phyloP scores from a whole-genome alignment of 2,797 vertebrate genomes.

The Tangara arthus region DNA sequence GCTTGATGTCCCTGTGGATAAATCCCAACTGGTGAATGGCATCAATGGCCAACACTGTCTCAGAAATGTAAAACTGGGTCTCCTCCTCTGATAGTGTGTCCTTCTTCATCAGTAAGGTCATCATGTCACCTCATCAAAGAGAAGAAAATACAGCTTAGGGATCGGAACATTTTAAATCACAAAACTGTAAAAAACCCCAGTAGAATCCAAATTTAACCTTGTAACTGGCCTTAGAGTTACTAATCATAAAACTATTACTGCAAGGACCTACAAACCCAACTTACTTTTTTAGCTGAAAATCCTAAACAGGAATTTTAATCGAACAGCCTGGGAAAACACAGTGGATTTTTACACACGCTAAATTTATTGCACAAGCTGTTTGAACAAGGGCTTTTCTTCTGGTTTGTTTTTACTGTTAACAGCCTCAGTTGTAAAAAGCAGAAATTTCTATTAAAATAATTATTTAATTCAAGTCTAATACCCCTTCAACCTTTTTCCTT shows the following conservation, averaged over 20 bases:
- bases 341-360: neutral
- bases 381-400: neutral
- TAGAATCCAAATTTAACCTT: neutral
- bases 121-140: slow-evolving; percentile 90
- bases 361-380: neutral
- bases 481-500: neutral
- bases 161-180: neutral
- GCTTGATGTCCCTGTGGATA: slow-evolving; percentile 98
- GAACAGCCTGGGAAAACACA: neutral
- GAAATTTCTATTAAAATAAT: neutral
- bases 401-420: neutral
- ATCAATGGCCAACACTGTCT: slow-evolving; percentile 96
- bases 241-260: neutral
- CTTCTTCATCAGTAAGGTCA: slow-evolving; percentile 89
- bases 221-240: neutral
- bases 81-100: slow-evolving; percentile 95
- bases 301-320: neutral
- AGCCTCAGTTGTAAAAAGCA: neutral
- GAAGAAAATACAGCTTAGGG: neutral
- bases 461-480: neutral
- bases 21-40: slow-evolving; percentile 98
- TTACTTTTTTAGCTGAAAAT: neutral
- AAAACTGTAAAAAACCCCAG: neutral
- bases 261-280: slow-evolving; percentile 19
- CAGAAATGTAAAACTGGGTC: slow-evolving; percentile 97